A percentile compares a stretch with the other conserved stretches of the same genome.
These are phyloP conservation scores for Kryptopterus vitreolus DNA, from an alignment of 2,797 vertebrate genomes.

Conservation along the genomic window DNA sequence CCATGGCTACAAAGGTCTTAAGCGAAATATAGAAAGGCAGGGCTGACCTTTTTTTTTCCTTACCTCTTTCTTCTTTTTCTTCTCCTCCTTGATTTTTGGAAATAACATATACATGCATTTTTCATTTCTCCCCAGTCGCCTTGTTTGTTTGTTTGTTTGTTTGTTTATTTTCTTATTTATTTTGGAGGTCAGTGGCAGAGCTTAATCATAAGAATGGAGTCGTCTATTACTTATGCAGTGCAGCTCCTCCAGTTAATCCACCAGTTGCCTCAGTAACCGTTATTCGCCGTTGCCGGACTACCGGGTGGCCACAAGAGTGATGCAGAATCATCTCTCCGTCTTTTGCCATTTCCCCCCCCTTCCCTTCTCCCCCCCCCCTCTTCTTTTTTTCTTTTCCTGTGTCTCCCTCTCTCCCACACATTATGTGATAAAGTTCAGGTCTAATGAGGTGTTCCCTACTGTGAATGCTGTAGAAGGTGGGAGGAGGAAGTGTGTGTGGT, in stretches of 20 bases:
- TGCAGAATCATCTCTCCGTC: background rate
- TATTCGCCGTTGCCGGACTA: constrained; percentile 47
- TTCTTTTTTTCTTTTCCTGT: constrained; percentile 1
- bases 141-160: background rate
- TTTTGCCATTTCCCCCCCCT: constrained; percentile 38
- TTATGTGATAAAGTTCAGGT: constrained; percentile 41
- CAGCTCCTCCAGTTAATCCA: constrained; percentile 40
- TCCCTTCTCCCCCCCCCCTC: constrained; percentile 33
- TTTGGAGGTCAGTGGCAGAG: constrained; percentile 29
- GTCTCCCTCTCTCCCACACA: constrained; percentile 14
- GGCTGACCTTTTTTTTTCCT: constrained; percentile 13
- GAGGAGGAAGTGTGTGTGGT: constrained; percentile 15
- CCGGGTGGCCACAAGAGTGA: constrained; percentile 29
- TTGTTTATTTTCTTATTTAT: too few species aligned
- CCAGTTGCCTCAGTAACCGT: constrained; percentile 53
- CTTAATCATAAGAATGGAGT: constrained; percentile 42
- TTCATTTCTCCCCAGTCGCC: constrained; percentile 40
- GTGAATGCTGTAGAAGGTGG: constrained; percentile 28
- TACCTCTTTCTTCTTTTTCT: constrained; percentile 22
- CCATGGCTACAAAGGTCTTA: constrained; percentile 54
- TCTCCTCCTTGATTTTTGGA: constrained; percentile 28
- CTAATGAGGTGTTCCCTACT: constrained; percentile 50
- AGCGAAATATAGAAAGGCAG: constrained; percentile 10
- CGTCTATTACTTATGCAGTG: constrained; percentile 32
- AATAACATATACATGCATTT: constrained; percentile 44